phyloP scores from a whole-genome alignment of 2,888 invertebrate genomes.

The Spialia ferax region DNA sequence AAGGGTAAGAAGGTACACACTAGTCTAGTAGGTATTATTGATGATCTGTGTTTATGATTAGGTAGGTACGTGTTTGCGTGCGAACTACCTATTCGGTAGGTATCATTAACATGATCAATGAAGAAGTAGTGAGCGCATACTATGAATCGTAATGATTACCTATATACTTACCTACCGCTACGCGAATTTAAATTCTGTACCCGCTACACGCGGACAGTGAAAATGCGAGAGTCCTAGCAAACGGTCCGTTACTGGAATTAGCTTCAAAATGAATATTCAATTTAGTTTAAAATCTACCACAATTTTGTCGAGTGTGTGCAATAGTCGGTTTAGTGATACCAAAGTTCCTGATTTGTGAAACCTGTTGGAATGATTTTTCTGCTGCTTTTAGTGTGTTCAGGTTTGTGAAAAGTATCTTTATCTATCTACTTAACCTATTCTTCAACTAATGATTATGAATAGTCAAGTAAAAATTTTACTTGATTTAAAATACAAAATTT shows the following conservation, averaged over 20 bases:
- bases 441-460: too few relatives aligned
- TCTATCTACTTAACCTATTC: neutral
- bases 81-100: constrained; percentile 32
- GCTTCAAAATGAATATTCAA: constrained; percentile 78
- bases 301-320: constrained; percentile 69
- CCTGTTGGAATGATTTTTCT: constrained; percentile 74
- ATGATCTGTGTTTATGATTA: too few relatives aligned
- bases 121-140: constrained; percentile 55
- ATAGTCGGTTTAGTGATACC: constrained; percentile 61
- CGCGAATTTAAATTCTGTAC: constrained; percentile 81
- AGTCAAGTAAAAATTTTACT: too few relatives aligned
- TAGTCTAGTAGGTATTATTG: too few relatives aligned
- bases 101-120: constrained; percentile 78
- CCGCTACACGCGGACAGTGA: constrained; percentile 72
- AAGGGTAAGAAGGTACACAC: too few relatives aligned
- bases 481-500: too few relatives aligned
- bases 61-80: neutral
- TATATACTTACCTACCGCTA: constrained; percentile 75
- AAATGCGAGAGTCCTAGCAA: constrained; percentile 76
- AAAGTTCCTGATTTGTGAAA: constrained; percentile 62
- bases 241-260: constrained; percentile 75
- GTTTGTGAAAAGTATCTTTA: constrained; percentile 55
- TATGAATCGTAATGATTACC: constrained; percentile 75
- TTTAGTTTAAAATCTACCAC: constrained; percentile 69
- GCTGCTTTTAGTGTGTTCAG: constrained; percentile 69